Evolutionary conservation across 2,888 invertebrate genomes (phyloP), one percentile per base, ranked within the genome.

Genomic region (Patella ulyssiponensis): DNA sequence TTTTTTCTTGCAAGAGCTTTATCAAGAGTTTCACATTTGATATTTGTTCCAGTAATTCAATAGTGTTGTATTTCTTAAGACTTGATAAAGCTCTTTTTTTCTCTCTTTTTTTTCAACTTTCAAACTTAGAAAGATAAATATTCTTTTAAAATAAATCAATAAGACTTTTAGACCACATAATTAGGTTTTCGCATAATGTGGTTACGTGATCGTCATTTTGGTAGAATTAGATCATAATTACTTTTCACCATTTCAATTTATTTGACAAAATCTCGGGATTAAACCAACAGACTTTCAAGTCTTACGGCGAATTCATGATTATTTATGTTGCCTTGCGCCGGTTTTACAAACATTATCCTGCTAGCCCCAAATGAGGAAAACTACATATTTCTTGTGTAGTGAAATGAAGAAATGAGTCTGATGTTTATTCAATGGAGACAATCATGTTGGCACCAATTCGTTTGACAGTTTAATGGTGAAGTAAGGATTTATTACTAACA

Each of bases 361-460:
- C 20, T 23, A 23, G 64, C 11, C 64, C 20, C 20, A 23, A 64
- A 23, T 20, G 23, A 64, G 64, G 23, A 44, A 44, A 64, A 64
- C 20, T 64, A 64, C 64, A 64, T 64, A 64, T 64, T 64, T 64
- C 64, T 64, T 69, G 72, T 73, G 73, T 76, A 52, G 56, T 27
- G 23, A 58, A 71, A 69, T 71, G 72, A 76, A 76, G 73, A 51
- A 76, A 76, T 73, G 69, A 56, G 72, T 44, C 51, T 76, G 73
- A 76, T 76, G 76, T 76, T 76, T 76, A 64, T 76, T 76, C 73
- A 64, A 76, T 76, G 51, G 76, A 73, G 72, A 76, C 76, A 73
- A 76, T 76, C 76, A 72, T 76, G 76, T 76, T 72, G 56, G 54
- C 76, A 54, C 54, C 73, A 44, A 64, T 54, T 64, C 64, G 72